Evolutionary conservation across 1,140 invertebrate species (phyloP), one percentile per base, ranked within the genome.

Genomic region (Leptinotarsa defecta): DNA sequence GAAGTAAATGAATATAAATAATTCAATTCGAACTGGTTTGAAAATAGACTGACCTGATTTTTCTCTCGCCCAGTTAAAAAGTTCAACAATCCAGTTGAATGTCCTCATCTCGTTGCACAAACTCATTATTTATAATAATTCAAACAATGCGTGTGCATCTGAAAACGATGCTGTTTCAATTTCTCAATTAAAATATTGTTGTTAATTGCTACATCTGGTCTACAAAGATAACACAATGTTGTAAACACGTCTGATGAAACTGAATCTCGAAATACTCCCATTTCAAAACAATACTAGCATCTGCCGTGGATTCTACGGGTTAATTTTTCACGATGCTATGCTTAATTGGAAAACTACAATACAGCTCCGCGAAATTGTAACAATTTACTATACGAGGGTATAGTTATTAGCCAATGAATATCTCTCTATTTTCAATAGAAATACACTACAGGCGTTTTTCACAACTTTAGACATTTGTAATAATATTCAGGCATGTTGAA

Each of bases 11-110:
- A 43, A 11, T 43, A 43, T 43, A 43, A 43, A 43, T 43, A 43
- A 43, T 43, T 43, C 8, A 64, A 64, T 13, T 24, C 5, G 19
- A 20, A 24, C 17, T 20, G 15, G 63, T 20, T n/a, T 57, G 57
- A 71, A 71, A 71, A 71, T 71, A 61, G 27, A 71, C 70, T 48
- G 57, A 74, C 48, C 48, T 19, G 72, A 61, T 57, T 57, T 57
- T 57, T 57, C n/a, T 8, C 52, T 17, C 15, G 2, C 34, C 34
- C 34, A 57, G 52, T 57, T 19, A 57, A 19, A 57, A 57, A 57
- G 52, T 17, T 57, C 52, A 57, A 57, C 52, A 57, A 19, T 57
- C n/a, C 6, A 57, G 52, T 57, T 57, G 52, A 57, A 57, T 57
- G 52, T 57, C 52, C 52, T 57, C 52, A 57, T 57, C 52, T 15